phyloP scores from a whole-genome alignment of 2,797 vertebrate genomes.

The Myripristis jacobus region DNA sequence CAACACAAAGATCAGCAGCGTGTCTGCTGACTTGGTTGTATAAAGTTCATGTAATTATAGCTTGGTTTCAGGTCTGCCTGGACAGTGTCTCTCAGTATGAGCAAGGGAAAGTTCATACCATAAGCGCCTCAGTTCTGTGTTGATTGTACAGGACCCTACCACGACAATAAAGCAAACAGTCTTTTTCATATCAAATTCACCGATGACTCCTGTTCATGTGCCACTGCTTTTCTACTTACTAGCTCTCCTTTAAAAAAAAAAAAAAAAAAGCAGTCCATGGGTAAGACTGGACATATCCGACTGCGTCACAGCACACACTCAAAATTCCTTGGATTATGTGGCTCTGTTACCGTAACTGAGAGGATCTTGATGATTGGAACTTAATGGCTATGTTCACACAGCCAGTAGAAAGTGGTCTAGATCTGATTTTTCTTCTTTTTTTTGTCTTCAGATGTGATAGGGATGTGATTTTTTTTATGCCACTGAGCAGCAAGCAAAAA shows the following conservation, averaged over 20 bases:
- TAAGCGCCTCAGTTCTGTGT: conserved; percentile 76
- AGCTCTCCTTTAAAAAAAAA: too few relatives aligned
- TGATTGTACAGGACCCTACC: conserved; percentile 76
- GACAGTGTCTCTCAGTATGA: conserved; percentile 74
- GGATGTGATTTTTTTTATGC: too few relatives aligned
- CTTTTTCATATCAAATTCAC: conserved; percentile 67
- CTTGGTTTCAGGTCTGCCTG: conserved; percentile 31
- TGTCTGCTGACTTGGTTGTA: conserved; percentile 39
- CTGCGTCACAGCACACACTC: not conserved
- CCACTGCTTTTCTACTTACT: not conserved
- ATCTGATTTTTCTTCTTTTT: too few relatives aligned
- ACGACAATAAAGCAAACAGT: conserved; percentile 77
- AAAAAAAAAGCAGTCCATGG: not conserved
- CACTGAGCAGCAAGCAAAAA: too few relatives aligned
- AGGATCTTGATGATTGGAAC: not conserved
- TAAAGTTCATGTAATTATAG: conserved; percentile 34
- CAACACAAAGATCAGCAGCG: conserved; percentile 22
- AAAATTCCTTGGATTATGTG: not conserved
- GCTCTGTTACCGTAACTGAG: not conserved
- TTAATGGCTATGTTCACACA: too few relatives aligned
- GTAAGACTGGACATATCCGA: not conserved
- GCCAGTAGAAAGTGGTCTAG: too few relatives aligned
- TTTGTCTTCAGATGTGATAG: too few relatives aligned
- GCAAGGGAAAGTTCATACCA: conserved; percentile 54
- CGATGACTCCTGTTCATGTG: not conserved